Conservation (phyloP, 2,888 invertebrate species). For the Polydrusus pterygomalis region DNA sequence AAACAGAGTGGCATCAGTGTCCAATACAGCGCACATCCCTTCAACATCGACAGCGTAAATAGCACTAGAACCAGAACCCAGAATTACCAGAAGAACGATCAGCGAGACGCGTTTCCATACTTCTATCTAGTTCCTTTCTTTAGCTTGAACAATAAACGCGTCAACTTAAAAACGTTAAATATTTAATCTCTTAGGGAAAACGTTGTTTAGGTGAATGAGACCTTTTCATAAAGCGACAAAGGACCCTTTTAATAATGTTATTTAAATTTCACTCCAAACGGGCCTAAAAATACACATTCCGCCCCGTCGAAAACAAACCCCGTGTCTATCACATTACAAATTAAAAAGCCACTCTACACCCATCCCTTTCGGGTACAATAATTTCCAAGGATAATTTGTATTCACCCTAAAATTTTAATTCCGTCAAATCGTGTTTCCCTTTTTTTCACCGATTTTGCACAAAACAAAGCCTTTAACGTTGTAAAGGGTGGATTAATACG, state of each 20-base stretch:
- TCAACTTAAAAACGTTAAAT: too few species aligned
- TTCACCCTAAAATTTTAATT: constrained; percentile 34
- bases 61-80: too few species aligned
- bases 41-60: too few species aligned
- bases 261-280: constrained; percentile 5
- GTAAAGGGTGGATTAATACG: constrained; percentile 18
- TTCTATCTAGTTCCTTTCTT: too few species aligned
- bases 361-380: constrained; percentile 4
- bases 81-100: too few species aligned
- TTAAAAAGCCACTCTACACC: constrained; percentile 30
- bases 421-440: constrained; percentile 32
- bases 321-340: constrained; percentile 23
- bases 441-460: constrained; percentile 40
- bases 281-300: constrained; percentile 14
- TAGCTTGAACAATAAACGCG: too few species aligned
- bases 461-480: constrained; percentile 32
- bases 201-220: not conserved
- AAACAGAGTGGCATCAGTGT: too few species aligned
- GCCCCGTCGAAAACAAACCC: constrained; percentile 15
- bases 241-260: not conserved
- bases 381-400: constrained; percentile 29
- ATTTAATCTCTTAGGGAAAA: not conserved
- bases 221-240: not conserved
- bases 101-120: too few species aligned
- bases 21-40: too few species aligned